Percentiles rank a stretch among this genome's conserved stretches.
phyloP scores from a whole-genome alignment of 2,888 invertebrate genomes.

The Drosophila ezoana region DNA sequence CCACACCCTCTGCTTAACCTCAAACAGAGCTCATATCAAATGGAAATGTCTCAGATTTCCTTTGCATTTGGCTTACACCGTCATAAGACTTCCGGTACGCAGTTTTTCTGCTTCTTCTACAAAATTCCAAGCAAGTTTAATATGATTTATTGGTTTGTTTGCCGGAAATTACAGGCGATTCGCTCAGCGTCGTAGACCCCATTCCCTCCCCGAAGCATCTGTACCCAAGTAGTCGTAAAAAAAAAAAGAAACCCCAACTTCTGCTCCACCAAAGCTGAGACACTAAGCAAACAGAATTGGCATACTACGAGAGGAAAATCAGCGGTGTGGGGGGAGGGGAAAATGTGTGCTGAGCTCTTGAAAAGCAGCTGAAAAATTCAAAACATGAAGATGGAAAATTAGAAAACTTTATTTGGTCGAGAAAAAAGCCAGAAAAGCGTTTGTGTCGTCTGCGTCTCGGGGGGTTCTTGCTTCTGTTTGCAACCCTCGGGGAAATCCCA shows the following conservation, averaged over 20 bases:
- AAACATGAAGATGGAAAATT: conserved; percentile 80
- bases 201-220: conserved; percentile 44
- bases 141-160: conserved; percentile 84
- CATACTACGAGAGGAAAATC: conserved; percentile 60
- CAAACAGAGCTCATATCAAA: conserved; percentile 48
- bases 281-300: conserved; percentile 69
- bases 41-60: conserved; percentile 69
- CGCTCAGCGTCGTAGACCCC: conserved; percentile 4
- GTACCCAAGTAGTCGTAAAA: conserved; percentile 36
- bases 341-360: conserved; percentile 33
- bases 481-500: conserved; percentile 80
- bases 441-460: conserved; percentile 43
- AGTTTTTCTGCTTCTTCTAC: conserved; percentile 38
- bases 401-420: conserved; percentile 79
- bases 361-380: conserved; percentile 73
- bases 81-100: conserved; percentile 63
- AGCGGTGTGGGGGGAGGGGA: conserved; percentile 9
- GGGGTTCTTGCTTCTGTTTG: conserved; percentile 41
- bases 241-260: conserved; percentile 21
- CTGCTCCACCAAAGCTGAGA: conserved; percentile 34
- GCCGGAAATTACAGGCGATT: conserved; percentile 82
- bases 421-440: conserved; percentile 39
- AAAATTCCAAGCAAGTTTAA: conserved; percentile 73
- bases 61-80: conserved; percentile 52
- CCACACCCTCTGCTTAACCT: not conserved